A percentile compares a stretch with the other conserved stretches of the same genome.
These are phyloP conservation scores for Timandra comae DNA, from an alignment of 2,888 invertebrate genomes.

Conservation along the genomic window DNA sequence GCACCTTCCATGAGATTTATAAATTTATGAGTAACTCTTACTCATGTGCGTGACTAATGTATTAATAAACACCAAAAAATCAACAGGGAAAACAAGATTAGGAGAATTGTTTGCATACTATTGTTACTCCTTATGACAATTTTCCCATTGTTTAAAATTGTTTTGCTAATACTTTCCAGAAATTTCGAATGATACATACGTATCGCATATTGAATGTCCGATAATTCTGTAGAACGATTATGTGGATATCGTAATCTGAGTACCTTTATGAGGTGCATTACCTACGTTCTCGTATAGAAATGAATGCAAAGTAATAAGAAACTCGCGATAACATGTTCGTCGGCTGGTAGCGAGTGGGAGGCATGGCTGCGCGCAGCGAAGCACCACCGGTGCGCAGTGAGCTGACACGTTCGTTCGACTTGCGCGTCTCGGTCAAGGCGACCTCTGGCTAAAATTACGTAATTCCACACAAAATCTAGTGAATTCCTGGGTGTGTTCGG, in stretches of 20 bases:
- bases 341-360: conserved; percentile 61
- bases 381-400: conserved; percentile 68
- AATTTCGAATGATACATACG: conserved; percentile 9
- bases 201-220: conserved; percentile 33
- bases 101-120: too few species aligned
- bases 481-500: conserved; percentile 68
- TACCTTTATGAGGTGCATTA: conserved; percentile 49
- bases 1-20: too few species aligned
- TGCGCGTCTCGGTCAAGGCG: conserved; percentile 73
- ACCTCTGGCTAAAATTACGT: conserved; percentile 72
- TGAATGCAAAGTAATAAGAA: conserved; percentile 69
- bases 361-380: conserved; percentile 59
- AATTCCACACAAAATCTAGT: conserved; percentile 62
- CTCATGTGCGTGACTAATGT: too few species aligned
- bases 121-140: too few species aligned
- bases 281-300: conserved; percentile 46
- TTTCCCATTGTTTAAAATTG: neutral
- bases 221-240: conserved; percentile 46
- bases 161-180: conserved; percentile 12
- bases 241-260: conserved; percentile 57
- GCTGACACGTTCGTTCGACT: conserved; percentile 71
- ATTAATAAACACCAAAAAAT: too few species aligned
- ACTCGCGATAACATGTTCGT: conserved; percentile 62
- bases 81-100: too few species aligned
- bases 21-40: too few species aligned